A percentile compares a stretch with the other conserved stretches of the same genome.
These are phyloP conservation scores for Trachops cirrhosus DNA, from an alignment of 2,797 vertebrate genomes.

Conservation along the genomic window DNA sequence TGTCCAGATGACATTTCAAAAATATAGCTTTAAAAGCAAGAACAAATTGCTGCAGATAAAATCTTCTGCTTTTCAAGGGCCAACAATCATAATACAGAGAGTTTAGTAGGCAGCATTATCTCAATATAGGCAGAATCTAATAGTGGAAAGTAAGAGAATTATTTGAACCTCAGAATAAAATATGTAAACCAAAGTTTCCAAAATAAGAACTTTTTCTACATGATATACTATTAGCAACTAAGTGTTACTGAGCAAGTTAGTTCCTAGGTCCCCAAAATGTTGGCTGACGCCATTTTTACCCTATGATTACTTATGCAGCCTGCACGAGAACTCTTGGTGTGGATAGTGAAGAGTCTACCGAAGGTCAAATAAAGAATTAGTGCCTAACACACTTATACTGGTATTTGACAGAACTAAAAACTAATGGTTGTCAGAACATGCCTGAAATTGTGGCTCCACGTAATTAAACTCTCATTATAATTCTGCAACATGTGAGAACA, in stretches of 20 bases:
- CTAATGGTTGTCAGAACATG: constrained; percentile 11
- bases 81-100: not conserved
- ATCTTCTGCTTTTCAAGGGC: not conserved
- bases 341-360: not conserved
- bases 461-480: not conserved
- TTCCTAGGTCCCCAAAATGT: not conserved
- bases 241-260: not conserved
- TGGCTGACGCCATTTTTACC: not conserved
- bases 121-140: not conserved
- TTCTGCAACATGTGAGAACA: not conserved
- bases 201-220: constrained; percentile 9
- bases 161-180: not conserved
- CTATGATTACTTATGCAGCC: not conserved
- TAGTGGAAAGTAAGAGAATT: not conserved
- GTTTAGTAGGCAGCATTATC: not conserved
- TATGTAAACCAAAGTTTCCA: not conserved
- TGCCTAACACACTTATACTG: not conserved
- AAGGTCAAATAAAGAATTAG: not conserved
- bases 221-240: constrained; percentile 1
- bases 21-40: not conserved
- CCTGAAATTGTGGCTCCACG: not conserved
- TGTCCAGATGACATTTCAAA: not conserved
- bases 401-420: constrained; percentile 38
- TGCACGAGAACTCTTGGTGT: not conserved
- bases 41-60: not conserved